Conservation (phyloP, 2,888 invertebrate genomes). For the Venustoraphidia nigricollis region DNA sequence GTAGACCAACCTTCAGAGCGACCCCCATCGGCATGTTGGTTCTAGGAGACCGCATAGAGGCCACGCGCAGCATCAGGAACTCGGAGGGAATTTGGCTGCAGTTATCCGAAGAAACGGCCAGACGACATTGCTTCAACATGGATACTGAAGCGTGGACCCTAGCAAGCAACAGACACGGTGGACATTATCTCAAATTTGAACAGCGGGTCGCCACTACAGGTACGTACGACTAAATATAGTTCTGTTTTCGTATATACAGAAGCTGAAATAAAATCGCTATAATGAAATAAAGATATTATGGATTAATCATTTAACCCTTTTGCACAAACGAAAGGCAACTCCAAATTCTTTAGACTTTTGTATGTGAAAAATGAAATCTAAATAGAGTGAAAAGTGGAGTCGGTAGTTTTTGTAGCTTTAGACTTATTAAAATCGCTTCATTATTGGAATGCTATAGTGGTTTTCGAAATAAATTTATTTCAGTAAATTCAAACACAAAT, state of each 20-base stretch:
- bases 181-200: slow-evolving; percentile 39
- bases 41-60: slow-evolving; percentile 45
- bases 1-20: slow-evolving; percentile 49
- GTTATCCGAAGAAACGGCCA: slow-evolving; percentile 40
- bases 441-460: too few relatives aligned
- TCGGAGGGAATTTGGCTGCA: slow-evolving; percentile 51
- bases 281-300: not conserved
- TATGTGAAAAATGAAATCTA: too few relatives aligned
- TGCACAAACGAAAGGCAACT: too few relatives aligned
- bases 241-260: too few relatives aligned
- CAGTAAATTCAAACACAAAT: too few relatives aligned
- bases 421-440: too few relatives aligned
- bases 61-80: slow-evolving; percentile 47
- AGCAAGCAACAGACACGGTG: slow-evolving; percentile 44
- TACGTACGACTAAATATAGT: slow-evolving; percentile 1
- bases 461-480: too few relatives aligned
- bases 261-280: slow-evolving; percentile 7
- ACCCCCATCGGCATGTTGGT: slow-evolving; percentile 50
- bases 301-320: too few relatives aligned
- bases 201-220: slow-evolving; percentile 8
- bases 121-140: slow-evolving; percentile 48
- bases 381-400: too few relatives aligned
- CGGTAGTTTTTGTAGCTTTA: too few relatives aligned
- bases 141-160: slow-evolving; percentile 60
- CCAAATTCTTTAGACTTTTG: too few relatives aligned